These are phyloP conservation scores for Lottia scabra DNA, from an alignment of 2,888 invertebrate genomes.

Conservation along the genomic window DNA sequence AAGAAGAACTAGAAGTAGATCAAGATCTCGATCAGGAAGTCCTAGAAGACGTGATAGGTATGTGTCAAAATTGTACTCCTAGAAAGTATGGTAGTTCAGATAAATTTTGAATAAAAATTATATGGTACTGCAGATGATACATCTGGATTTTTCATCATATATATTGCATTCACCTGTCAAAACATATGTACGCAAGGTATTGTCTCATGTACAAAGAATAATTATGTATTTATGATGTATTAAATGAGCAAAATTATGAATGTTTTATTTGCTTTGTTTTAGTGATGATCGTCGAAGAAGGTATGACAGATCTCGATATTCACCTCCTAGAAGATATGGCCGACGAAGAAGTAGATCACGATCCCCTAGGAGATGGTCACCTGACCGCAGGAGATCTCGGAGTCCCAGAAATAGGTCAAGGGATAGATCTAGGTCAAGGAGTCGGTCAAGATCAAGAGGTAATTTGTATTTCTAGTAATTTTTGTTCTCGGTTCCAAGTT, in stretches of 20 bases:
- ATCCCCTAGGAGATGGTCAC: constrained; percentile 43
- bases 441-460: constrained; percentile 36
- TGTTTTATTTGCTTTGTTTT: constrained; percentile 8
- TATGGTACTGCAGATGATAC: too few species aligned
- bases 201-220: too few species aligned
- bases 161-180: too few species aligned
- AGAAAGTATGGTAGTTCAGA: too few species aligned
- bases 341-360: constrained; percentile 58
- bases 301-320: constrained; percentile 22
- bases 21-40: background rate
- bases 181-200: too few species aligned
- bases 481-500: background rate
- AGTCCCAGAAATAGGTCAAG: constrained; percentile 40
- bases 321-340: constrained; percentile 36
- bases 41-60: constrained; percentile 1
- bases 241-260: too few species aligned
- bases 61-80: too few species aligned
- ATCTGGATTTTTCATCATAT: too few species aligned
- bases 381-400: constrained; percentile 35
- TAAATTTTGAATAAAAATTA: too few species aligned
- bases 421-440: constrained; percentile 39
- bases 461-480: too few species aligned
- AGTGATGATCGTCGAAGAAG: constrained; percentile 42
- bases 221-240: too few species aligned
- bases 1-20: constrained; percentile 26